Conservation (phyloP, 2,888 invertebrate genomes). For the Xestia xanthographa region DNA sequence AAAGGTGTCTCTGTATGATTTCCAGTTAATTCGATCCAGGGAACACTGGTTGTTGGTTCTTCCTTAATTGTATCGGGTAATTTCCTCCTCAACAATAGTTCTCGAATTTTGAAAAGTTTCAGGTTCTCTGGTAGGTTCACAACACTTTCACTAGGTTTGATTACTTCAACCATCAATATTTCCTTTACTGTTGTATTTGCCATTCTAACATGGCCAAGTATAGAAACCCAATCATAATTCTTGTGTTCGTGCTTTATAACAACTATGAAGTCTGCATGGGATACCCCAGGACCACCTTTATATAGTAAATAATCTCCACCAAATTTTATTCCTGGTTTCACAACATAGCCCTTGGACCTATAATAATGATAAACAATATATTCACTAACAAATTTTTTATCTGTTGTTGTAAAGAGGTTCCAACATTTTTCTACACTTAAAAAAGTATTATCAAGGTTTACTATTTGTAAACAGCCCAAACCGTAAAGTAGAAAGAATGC, state of each 20-base stretch:
- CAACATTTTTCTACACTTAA: slow-evolving; percentile 90
- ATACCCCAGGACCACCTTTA: slow-evolving; percentile 95
- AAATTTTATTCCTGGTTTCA: slow-evolving; percentile 96
- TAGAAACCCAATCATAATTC: slow-evolving; percentile 89
- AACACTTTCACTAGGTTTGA: slow-evolving; percentile 73
- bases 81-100: slow-evolving; percentile 92
- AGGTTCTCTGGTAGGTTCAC: slow-evolving; percentile 88
- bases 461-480: slow-evolving; percentile 92
- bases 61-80: slow-evolving; percentile 84
- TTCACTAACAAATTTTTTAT: slow-evolving; percentile 91
- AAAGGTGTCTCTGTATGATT: too few relatives aligned
- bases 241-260: slow-evolving; percentile 88
- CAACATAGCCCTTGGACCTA: slow-evolving; percentile 97
- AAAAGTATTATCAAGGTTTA: slow-evolving; percentile 86
- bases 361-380: slow-evolving; percentile 96
- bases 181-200: slow-evolving; percentile 96
- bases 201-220: slow-evolving; percentile 93
- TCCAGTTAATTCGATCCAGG: too few relatives aligned
- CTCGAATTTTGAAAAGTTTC: slow-evolving; percentile 90
- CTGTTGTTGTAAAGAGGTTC: slow-evolving; percentile 90
- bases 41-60: slow-evolving; percentile 57
- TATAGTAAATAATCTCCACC: slow-evolving; percentile 97
- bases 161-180: slow-evolving; percentile 92
- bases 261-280: slow-evolving; percentile 96
- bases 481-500: slow-evolving; percentile 93